Percentiles rank a stretch among this genome's conserved stretches.
phyloP scores from a whole-genome alignment of 2,797 vertebrate genomes.

The Macrochelys suwanniensis region DNA sequence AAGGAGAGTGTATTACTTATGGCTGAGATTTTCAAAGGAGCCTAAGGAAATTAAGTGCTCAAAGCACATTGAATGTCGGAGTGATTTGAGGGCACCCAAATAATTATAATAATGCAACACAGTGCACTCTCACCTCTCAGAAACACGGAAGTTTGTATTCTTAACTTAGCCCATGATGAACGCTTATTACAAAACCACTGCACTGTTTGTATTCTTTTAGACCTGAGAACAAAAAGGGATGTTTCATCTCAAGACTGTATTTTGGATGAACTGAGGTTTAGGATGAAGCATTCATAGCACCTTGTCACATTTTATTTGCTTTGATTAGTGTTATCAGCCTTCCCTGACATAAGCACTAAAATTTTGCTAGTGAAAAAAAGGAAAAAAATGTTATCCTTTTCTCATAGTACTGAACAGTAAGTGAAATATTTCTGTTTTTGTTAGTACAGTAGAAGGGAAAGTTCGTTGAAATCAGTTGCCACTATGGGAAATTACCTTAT shows the following conservation, averaged over 20 bases:
- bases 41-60: not conserved
- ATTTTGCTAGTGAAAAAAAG: not conserved
- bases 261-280: not conserved
- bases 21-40: not conserved
- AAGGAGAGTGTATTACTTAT: not conserved
- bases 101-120: not conserved
- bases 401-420: not conserved
- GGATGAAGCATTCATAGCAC: not conserved
- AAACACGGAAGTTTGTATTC: not conserved
- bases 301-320: not conserved
- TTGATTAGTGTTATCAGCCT: not conserved
- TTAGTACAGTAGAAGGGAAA: not conserved
- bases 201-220: not conserved
- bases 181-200: not conserved
- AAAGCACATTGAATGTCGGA: not conserved
- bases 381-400: not conserved
- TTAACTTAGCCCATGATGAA: not conserved
- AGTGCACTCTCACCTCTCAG: not conserved
- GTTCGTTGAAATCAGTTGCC: not conserved
- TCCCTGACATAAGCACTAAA: not conserved
- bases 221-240: not conserved
- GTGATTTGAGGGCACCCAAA: not conserved
- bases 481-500: not conserved
- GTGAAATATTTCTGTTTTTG: not conserved
- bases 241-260: not conserved